A percentile compares a stretch with the other conserved stretches of the same genome.
Conservation (phyloP, 2,888 invertebrate genomes). For the Tyria jacobaeae region DNA sequence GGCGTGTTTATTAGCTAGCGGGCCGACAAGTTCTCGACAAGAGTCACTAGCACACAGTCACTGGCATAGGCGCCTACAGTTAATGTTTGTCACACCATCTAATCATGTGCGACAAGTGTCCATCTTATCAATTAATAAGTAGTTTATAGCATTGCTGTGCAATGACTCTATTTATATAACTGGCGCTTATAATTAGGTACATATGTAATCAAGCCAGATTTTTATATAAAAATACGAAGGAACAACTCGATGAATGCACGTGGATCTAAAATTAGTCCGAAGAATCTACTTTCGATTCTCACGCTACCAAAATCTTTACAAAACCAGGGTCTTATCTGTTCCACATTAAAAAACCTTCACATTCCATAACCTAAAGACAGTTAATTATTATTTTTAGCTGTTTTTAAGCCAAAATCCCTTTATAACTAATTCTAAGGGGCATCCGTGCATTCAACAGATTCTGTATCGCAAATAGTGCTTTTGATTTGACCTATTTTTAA, state of each 20-base stretch:
- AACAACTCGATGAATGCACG: background rate
- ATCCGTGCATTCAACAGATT: conserved; percentile 2
- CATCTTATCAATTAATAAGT: conserved; percentile 7
- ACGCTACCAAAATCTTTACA: background rate
- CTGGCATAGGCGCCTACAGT: no score
- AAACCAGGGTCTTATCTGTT: background rate
- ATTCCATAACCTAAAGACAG: background rate
- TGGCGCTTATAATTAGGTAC: conserved; percentile 10
- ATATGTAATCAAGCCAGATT: background rate
- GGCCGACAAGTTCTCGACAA: background rate
- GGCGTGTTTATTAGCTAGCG: background rate
- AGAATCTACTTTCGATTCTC: background rate
- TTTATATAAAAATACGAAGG: background rate
- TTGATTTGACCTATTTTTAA: conserved; percentile 14
- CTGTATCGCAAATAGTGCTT: conserved; percentile 12
- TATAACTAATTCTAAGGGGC: background rate
- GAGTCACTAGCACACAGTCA: no score
- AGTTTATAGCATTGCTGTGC: conserved; percentile 6
- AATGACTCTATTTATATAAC: conserved; percentile 11
- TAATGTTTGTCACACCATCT: background rate
- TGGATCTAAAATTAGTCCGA: no score
- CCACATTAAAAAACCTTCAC: background rate
- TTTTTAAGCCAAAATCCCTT: background rate
- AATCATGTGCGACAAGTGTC: background rate
- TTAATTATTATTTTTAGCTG: background rate